Percentiles rank a stretch among this genome's conserved stretches.
phyloP scores from a whole-genome alignment of 2,888 invertebrate genomes.

The Nomada ferruginata region DNA sequence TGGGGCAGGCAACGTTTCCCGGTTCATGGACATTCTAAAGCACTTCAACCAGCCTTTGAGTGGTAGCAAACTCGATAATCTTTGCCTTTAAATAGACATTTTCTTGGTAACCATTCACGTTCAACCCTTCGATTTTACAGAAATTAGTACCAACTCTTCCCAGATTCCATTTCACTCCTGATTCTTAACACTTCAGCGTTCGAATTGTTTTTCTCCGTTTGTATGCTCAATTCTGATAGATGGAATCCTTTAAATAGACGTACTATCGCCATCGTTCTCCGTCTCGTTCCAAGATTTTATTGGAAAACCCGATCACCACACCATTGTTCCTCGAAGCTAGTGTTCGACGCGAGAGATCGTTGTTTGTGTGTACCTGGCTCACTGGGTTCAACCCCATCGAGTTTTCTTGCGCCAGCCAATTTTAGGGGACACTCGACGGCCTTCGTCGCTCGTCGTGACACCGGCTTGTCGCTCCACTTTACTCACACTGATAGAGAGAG shows the following conservation, averaged over 20 bases:
- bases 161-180: background rate
- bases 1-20: background rate
- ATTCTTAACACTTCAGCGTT: background rate
- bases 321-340: slow-evolving; percentile 51
- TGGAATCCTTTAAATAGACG: background rate
- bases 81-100: background rate
- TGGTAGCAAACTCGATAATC: background rate
- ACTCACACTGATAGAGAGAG: slow-evolving; percentile 15
- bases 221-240: background rate
- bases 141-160: background rate
- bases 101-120: background rate
- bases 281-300: background rate
- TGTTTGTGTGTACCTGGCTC: slow-evolving; percentile 74
- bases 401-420: slow-evolving; percentile 74
- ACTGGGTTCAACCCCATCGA: slow-evolving; percentile 57
- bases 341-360: slow-evolving; percentile 56
- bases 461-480: slow-evolving; percentile 48
- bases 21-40: background rate
- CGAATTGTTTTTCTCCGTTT: background rate
- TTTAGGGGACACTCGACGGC: slow-evolving; percentile 62
- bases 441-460: slow-evolving; percentile 34
- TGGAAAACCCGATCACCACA: slow-evolving; percentile 19
- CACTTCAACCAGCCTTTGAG: background rate
- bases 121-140: background rate
- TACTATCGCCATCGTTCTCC: background rate